A percentile compares a stretch with the other conserved stretches of the same genome.
Evolutionary conservation across 2,888 invertebrate species (phyloP).

Genomic region (Drosophila lutescens): DNA sequence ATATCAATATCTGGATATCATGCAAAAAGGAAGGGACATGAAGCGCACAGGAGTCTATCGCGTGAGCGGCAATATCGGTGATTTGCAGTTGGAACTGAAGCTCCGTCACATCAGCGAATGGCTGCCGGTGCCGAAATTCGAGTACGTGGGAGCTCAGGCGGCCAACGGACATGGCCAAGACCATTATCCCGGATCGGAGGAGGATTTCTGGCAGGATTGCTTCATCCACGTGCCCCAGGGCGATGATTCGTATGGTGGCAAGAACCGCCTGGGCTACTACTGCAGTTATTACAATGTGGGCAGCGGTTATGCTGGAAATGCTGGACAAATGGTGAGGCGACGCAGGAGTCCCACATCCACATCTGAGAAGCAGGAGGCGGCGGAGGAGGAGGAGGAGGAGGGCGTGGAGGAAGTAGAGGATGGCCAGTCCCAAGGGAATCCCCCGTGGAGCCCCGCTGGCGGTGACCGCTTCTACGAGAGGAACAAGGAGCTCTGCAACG

Average conservation of each 20-base stretch:
- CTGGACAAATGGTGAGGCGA: not conserved
- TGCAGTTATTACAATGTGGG: constrained; percentile 48
- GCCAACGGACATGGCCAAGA: not conserved
- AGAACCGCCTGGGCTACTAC: constrained; percentile 45
- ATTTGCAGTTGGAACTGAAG: constrained; percentile 56
- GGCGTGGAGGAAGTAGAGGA: not conserved
- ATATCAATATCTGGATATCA: not conserved
- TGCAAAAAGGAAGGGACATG: constrained; percentile 31
- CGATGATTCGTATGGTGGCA: constrained; percentile 24
- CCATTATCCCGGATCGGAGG: constrained; percentile 2
- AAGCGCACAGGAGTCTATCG: constrained; percentile 82
- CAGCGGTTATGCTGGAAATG: constrained; percentile 12
- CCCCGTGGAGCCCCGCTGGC: constrained; percentile 1
- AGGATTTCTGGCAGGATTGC: constrained; percentile 37
- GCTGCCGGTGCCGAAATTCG: constrained; percentile 82
- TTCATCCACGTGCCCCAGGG: constrained; percentile 44
- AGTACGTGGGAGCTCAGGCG: constrained; percentile 57
- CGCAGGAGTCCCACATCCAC: not conserved
- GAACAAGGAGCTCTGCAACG: constrained; percentile 63
- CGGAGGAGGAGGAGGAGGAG: not conserved
- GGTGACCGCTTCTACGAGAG: constrained; percentile 31
- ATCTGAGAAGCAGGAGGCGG: not conserved
- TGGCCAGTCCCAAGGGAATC: not conserved
- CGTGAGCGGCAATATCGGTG: constrained; percentile 73
- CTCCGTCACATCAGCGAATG: constrained; percentile 78